These are phyloP conservation scores for Neocrepidodera transversa DNA, from an alignment of 2,888 invertebrate species.

Conservation along the genomic window DNA sequence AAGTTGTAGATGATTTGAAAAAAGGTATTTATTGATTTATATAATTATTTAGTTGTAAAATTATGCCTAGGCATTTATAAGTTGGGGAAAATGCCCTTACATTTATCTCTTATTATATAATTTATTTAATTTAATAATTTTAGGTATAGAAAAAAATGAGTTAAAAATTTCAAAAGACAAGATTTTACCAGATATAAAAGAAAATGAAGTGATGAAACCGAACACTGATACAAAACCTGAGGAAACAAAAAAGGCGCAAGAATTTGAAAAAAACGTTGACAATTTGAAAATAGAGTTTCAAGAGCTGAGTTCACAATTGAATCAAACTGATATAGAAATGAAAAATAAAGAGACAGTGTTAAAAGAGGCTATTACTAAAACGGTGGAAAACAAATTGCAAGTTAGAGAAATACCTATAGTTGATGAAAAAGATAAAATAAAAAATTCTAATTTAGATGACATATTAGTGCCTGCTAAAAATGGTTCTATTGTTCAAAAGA, in stretches of 20 bases:
- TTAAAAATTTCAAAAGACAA: background rate
- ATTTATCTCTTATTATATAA: too few relatives aligned
- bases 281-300: constrained; percentile 12
- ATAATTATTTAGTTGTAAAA: too few relatives aligned
- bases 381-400: background rate
- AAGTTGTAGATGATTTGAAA: constrained; percentile 37
- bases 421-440: background rate
- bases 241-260: background rate
- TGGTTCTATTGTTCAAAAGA: constrained; percentile 7
- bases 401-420: background rate
- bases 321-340: constrained; percentile 17
- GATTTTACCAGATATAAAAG: background rate
- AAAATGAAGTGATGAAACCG: background rate
- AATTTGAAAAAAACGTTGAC: constrained; percentile 16
- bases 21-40: constrained; percentile 16
- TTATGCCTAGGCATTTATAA: too few relatives aligned
- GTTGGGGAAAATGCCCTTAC: too few relatives aligned
- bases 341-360: background rate
- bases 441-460: background rate
- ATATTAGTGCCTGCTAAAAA: background rate
- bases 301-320: constrained; percentile 17
- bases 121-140: background rate
- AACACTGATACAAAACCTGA: background rate
- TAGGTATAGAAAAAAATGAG: constrained; percentile 13
- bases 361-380: background rate